A percentile compares a stretch with the other conserved stretches of the same genome.
phyloP scores from a whole-genome alignment of 1,140 invertebrate genomes.

The Drosophila asahinai region DNA sequence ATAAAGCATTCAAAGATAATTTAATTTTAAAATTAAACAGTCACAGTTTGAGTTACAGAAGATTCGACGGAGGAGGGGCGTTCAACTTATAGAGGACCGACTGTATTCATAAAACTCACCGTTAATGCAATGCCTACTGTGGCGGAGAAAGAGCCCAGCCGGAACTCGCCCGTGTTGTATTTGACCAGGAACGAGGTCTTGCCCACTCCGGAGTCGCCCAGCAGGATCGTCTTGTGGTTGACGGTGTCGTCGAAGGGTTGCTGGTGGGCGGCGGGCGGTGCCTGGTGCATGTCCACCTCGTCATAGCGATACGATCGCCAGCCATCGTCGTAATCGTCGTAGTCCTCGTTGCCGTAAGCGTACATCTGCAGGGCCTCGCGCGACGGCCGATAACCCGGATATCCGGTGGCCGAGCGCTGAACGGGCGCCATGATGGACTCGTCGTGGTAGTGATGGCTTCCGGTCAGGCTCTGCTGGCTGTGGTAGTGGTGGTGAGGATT shows the following conservation, averaged over 20 bases:
- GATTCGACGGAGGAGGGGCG: not conserved
- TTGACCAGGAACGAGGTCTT: conserved; percentile 97
- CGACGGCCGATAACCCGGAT: conserved; percentile 91
- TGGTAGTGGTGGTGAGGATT: conserved; percentile 65
- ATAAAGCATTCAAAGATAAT: no score
- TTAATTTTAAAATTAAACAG: no score
- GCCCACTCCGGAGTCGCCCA: conserved; percentile 97
- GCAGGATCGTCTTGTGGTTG: conserved; percentile 82
- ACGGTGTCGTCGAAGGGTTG: conserved; percentile 80
- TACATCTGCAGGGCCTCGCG: conserved; percentile 87
- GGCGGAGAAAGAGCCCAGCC: conserved; percentile 94
- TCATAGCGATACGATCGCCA: conserved; percentile 84
- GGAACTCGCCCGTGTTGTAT: conserved; percentile 97
- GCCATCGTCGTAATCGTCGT: conserved; percentile 76
- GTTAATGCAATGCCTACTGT: conserved; percentile 98
- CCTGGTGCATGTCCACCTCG: conserved; percentile 77
- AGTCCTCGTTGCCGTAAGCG: conserved; percentile 69
- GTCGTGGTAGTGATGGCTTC: conserved; percentile 82
- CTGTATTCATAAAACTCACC: conserved; percentile 67
- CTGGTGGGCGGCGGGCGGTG: conserved; percentile 46
- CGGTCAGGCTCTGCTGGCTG: conserved; percentile 70
- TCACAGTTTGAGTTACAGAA: conserved; percentile 12
- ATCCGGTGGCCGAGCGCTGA: conserved; percentile 89
- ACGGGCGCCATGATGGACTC: conserved; percentile 72
- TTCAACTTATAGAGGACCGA: not conserved